These are phyloP conservation scores for Hylaeus volcanicus DNA, from an alignment of 1,140 invertebrate genomes.

Conservation along the genomic window DNA sequence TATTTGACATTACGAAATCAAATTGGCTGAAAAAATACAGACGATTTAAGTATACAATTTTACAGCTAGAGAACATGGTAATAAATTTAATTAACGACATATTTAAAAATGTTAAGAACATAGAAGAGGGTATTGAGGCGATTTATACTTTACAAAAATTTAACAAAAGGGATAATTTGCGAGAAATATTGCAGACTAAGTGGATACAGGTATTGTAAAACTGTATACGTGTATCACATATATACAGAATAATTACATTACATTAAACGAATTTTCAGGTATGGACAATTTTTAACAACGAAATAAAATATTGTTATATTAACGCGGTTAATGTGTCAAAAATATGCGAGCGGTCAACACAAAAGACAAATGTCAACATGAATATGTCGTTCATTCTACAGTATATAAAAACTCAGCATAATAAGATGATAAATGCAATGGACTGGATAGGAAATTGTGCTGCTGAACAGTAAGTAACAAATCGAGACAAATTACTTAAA, in stretches of 20 bases:
- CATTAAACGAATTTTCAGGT: conserved; percentile 79
- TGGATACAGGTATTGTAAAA: conserved; percentile 79
- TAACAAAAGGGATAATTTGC: conserved; percentile 84
- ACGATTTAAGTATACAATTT: conserved; percentile 83
- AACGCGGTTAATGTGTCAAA: conserved; percentile 83
- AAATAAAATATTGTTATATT: conserved; percentile 79
- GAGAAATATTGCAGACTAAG: conserved; percentile 83
- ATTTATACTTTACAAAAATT: conserved; percentile 87
- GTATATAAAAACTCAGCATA: conserved; percentile 80
- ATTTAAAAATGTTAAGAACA: conserved; percentile 85
- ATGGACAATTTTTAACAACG: conserved; percentile 88
- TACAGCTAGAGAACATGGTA: conserved; percentile 84
- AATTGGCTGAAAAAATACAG: conserved; percentile 88
- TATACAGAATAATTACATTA: background rate
- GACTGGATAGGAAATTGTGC: conserved; percentile 71
- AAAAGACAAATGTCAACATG: conserved; percentile 84
- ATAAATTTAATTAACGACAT: conserved; percentile 86
- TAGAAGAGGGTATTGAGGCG: conserved; percentile 87
- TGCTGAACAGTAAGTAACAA: conserved; percentile 55
- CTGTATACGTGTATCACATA: background rate
- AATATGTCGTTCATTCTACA: conserved; percentile 81
- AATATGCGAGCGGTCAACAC: conserved; percentile 83
- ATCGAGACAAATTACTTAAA: conserved; percentile 22
- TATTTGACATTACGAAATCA: conserved; percentile 87
- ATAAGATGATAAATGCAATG: conserved; percentile 67